These are phyloP conservation scores for Triplophysa rosa DNA, from an alignment of 2,113 vertebrate species.

Conservation along the genomic window DNA sequence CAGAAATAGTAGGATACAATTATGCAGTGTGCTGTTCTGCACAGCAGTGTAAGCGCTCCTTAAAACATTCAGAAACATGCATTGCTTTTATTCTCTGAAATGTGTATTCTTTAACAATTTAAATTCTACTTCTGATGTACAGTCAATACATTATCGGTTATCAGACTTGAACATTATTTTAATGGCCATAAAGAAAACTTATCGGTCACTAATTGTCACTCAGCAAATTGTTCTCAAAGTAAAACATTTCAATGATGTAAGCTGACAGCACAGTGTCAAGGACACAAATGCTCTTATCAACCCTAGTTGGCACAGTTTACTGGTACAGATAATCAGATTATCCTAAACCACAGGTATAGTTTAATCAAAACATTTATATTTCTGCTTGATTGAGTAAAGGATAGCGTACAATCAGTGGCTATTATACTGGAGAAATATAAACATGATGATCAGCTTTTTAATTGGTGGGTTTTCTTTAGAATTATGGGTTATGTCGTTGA, in stretches of 20 bases:
- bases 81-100: no score
- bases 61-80: no score
- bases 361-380: constrained; percentile 9
- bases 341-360: neutral
- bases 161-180: neutral
- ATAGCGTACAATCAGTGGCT: no score
- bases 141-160: neutral
- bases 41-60: no score
- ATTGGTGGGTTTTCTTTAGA: no score
- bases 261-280: neutral
- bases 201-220: neutral
- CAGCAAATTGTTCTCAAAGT: neutral
- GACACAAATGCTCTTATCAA: neutral
- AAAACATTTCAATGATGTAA: neutral
- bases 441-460: neutral
- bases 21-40: no score
- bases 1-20: no score
- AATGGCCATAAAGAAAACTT: neutral
- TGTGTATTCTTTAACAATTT: no score
- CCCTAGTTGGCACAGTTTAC: neutral
- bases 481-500: no score
- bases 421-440: no score
- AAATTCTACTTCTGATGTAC: no score
- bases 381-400: neutral
- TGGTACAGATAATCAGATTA: neutral